Evolutionary conservation across 2,888 invertebrate species (phyloP), one percentile per base, ranked within the genome.

Genomic region (Andricus curvator): DNA sequence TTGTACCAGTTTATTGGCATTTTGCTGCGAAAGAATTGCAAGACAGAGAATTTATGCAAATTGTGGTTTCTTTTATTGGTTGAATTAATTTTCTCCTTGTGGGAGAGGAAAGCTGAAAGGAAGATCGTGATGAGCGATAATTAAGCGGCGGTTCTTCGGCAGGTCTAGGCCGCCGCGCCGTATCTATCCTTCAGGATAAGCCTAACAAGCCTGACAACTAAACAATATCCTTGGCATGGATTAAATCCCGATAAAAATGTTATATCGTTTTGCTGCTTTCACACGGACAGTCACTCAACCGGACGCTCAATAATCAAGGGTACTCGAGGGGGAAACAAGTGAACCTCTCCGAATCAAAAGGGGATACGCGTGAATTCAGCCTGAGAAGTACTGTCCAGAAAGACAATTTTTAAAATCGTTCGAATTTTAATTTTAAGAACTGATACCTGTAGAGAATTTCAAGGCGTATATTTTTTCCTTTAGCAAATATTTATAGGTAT

Each of bases 171-270:
- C 85, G 79, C 44, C 83, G 37, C 79, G 79, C 44, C 82, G 37
- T 81, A 83, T 76, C 83, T 74, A 83, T 83, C 84, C 83, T 81
- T 82, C 82, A 86, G 87, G 86, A 85, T 84, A 84, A 84, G 84
- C 80, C 56, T 79, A 84, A 82, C 66, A 56, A 67, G 62, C 29
- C 64, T 37, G 37, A 37, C 33, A 41, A 78, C 77, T 81, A 82
- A 79, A 79, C 44, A 78, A 76, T 88, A 90, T 89, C 90, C 89
- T 90, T 90, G 90, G 87, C 90, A 90, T 87, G 86, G 86, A 89
- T 90, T 81, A 79, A 77, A 76, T 84, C 81, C 81, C 82, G 80
- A 76, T 66, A 82, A 78, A 66, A 56, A 60, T 25, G 13, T 25
- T 68, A 48, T 60, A 67, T 77, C 79, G 70, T 66, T 76, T 67